phyloP scores from a whole-genome alignment of 2,888 invertebrate species.

The Pyrocoelia pectoralis region DNA sequence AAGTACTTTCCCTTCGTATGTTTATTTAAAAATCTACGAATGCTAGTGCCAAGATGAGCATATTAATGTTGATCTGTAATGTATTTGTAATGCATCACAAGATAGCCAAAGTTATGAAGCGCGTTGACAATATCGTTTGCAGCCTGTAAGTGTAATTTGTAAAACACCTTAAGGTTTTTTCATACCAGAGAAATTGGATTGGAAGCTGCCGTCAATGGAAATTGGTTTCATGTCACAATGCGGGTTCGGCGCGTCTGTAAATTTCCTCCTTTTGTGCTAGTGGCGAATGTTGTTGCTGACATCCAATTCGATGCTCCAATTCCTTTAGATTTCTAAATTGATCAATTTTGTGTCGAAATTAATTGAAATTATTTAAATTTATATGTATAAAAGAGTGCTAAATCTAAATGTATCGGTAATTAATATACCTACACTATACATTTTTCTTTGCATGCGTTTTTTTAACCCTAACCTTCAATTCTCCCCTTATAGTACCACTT shows the following conservation, averaged over 20 bases:
- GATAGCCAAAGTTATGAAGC: too few species aligned
- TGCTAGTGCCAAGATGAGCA: not conserved
- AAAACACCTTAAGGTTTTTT: too few species aligned
- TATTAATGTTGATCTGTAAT: too few species aligned
- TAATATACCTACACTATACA: not conserved
- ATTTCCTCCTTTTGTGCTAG: conserved; percentile 31
- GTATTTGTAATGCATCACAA: too few species aligned
- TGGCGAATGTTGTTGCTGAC: conserved; percentile 35
- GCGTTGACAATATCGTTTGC: too few species aligned
- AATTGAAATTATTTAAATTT: not conserved
- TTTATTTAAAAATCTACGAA: conserved; percentile 10
- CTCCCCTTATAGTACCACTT: conserved; percentile 12
- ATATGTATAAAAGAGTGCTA: too few species aligned
- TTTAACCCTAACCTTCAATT: not conserved
- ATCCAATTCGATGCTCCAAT: conserved; percentile 35
- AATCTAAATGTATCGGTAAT: not conserved
- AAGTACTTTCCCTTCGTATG: conserved; percentile 21
- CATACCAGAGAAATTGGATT: conserved; percentile 30
- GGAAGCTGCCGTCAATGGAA: conserved; percentile 34
- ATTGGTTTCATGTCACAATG: conserved; percentile 40
- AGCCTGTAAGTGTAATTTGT: too few species aligned
- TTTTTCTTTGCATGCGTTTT: not conserved
- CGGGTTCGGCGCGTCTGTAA: conserved; percentile 30
- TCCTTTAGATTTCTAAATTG: conserved; percentile 30
- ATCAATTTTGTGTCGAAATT: not conserved